Conservation (phyloP, 2,113 vertebrate species). For the Callipepla californica region DNA sequence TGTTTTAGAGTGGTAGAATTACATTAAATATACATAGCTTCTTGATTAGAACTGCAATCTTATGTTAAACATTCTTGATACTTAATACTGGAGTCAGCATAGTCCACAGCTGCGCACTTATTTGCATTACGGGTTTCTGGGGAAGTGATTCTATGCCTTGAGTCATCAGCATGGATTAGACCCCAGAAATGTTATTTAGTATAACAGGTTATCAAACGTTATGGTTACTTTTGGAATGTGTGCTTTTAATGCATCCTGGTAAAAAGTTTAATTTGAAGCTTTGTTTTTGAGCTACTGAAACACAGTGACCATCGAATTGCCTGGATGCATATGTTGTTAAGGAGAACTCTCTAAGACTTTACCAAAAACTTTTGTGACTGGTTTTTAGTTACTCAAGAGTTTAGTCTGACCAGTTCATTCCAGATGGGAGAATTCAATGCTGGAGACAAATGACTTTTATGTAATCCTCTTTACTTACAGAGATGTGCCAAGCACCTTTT, state of each 20-base stretch:
- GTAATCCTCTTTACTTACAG: conserved; percentile 48
- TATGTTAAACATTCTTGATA: not conserved
- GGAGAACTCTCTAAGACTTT: not conserved
- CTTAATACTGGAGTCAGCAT: conserved; percentile 4
- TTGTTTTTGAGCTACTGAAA: not conserved
- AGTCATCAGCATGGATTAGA: not conserved
- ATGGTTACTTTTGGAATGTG: not conserved
- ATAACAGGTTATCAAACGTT: not conserved
- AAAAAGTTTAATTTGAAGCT: not conserved
- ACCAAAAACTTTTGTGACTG: not conserved
- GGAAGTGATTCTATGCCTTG: not conserved
- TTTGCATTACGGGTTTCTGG: conserved; percentile 33
- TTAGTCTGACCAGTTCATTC: not conserved
- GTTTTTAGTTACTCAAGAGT: not conserved
- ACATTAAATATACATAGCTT: not conserved
- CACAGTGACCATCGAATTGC: not conserved
- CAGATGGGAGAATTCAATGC: not conserved
- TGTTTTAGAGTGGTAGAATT: not conserved
- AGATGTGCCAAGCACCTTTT: conserved; percentile 54
- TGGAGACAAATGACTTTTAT: conserved; percentile 23
- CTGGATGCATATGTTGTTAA: not conserved
- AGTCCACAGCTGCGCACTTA: conserved; percentile 37
- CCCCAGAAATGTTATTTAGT: not conserved
- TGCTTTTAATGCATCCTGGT: not conserved
- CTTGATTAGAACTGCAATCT: conserved; percentile 9